These are phyloP conservation scores for Silurus meridionalis DNA, from an alignment of 2,113 vertebrate genomes.

Conservation along the genomic window DNA sequence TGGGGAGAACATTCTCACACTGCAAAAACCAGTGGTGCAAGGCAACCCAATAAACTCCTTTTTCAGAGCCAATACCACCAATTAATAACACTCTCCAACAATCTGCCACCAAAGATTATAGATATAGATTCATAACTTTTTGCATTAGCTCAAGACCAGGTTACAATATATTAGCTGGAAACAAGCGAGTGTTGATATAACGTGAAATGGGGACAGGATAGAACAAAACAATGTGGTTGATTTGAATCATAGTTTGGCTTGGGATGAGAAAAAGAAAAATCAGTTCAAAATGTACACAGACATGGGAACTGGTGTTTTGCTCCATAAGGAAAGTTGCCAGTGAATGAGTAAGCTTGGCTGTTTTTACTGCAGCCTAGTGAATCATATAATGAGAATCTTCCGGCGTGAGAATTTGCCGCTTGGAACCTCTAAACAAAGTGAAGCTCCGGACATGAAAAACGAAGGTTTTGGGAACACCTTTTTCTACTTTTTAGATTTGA, in stretches of 20 bases:
- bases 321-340: slow-evolving; percentile 26
- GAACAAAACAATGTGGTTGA: background rate
- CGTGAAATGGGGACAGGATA: background rate
- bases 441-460: background rate
- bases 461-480: background rate
- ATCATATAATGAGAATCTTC: slow-evolving; percentile 14
- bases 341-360: slow-evolving; percentile 25
- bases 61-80: background rate
- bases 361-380: background rate
- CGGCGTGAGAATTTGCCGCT: background rate
- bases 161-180: background rate
- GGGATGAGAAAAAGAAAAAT: slow-evolving; percentile 6
- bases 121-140: background rate
- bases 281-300: slow-evolving; percentile 5
- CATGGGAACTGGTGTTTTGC: slow-evolving; percentile 1
- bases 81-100: background rate
- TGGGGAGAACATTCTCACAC: too few species aligned
- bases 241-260: background rate
- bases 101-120: background rate
- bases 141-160: background rate
- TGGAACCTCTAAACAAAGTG: background rate
- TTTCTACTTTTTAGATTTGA: background rate
- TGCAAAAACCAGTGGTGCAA: too few species aligned
- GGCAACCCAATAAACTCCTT: background rate
- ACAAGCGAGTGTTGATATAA: background rate